Evolutionary conservation across 2,888 invertebrate genomes (phyloP).

Genomic region (Agrenia bidenticulata): DNA sequence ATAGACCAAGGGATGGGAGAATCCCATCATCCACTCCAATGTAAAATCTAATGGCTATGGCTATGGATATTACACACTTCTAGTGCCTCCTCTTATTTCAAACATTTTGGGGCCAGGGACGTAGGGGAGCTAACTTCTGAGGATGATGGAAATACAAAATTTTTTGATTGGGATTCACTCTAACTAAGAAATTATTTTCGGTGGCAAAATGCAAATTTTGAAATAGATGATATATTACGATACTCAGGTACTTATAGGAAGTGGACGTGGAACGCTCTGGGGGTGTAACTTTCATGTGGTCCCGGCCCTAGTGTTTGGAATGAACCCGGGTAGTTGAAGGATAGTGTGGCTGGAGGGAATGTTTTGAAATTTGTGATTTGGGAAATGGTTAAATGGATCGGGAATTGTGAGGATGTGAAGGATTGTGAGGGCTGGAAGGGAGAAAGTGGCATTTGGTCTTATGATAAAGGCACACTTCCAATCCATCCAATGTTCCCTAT

Average conservation of each 20-base stretch:
- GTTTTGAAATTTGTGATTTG: constrained; percentile 28
- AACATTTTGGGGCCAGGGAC: background rate
- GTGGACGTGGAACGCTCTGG: too few species aligned
- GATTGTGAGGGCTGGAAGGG: constrained; percentile 18
- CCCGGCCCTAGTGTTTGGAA: constrained; percentile 1
- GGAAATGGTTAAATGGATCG: constrained; percentile 38
- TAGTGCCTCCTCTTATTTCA: constrained; percentile 3
- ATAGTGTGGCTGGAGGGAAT: constrained; percentile 19
- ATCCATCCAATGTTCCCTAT: constrained; percentile 48
- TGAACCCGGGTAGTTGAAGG: background rate
- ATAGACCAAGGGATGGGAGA: too few species aligned
- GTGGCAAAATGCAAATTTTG: too few species aligned
- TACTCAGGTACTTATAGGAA: too few species aligned
- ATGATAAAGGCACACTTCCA: constrained; percentile 51
- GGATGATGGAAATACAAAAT: too few species aligned
- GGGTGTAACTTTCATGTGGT: too few species aligned
- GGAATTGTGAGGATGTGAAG: constrained; percentile 35
- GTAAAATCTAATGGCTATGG: constrained; percentile 42
- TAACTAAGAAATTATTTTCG: too few species aligned
- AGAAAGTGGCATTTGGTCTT: constrained; percentile 1
- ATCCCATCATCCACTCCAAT: constrained; percentile 23
- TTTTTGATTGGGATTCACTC: too few species aligned
- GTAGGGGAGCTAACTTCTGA: too few species aligned
- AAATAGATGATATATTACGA: too few species aligned
- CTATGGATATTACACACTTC: constrained; percentile 36